Evolutionary conservation across 2,113 vertebrate genomes (phyloP), one percentile per base, ranked within the genome.

Genomic region (Aptenodytes forsteri): DNA sequence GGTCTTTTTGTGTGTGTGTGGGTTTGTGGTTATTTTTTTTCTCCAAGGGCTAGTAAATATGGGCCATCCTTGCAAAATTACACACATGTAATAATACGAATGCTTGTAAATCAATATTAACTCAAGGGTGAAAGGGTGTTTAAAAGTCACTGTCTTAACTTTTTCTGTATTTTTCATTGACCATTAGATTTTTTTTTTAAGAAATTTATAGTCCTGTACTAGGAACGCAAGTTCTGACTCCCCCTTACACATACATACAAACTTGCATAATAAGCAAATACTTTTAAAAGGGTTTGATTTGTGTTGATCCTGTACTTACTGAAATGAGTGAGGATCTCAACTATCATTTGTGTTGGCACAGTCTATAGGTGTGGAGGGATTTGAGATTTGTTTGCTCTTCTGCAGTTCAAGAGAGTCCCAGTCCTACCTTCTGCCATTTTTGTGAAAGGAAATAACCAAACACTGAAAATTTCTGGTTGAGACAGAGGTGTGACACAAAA

Each of bases 11-110:
- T 15, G 7, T 27, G 10, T 32, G 13, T 20, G 8, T 4, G 11
- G 1, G 54, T 19, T 32, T 59, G 42, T 58, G 40, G 9, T 59
- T n/a, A 42, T 73, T n/a, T 58, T 38, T 36, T 21, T 21, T 4
- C 1, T 16, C 11, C 17, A 21, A 50, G 18, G 19, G 7, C 29
- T 71, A 17, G n/a, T 49, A 62, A 76, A n/a, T 72, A 50, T 32
- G 9, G 25, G 8, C 16, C 9, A 10, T 62, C 17, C 50, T 66
- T 83, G 21, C 11, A 36, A 52, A 11, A 16, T 56, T 52, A 16
- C 10, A 21, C 4, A 16, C 2, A 2, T 14, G 7, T 15, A 70
- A 19, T 16, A 40, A 27, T 54, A 54, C 0, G 1, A 46, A 8
- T 54, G 9, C 12, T 61, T 65, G 7, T 49, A 70, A 79, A 36